Percentiles rank a stretch among this genome's conserved stretches.
Conservation (phyloP, 2,797 vertebrate species). For the Valencia hispanica region DNA sequence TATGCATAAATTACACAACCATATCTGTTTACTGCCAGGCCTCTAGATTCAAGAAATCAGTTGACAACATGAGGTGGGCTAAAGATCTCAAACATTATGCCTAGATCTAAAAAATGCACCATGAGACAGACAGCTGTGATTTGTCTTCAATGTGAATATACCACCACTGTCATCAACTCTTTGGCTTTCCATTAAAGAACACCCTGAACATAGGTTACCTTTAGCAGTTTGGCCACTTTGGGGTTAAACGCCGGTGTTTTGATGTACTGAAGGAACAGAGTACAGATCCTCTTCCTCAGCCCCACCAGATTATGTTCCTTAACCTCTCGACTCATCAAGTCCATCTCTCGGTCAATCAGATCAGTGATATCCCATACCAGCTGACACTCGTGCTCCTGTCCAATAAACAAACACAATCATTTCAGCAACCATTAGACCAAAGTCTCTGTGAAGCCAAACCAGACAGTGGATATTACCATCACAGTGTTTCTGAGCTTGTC, state of each 20-base stretch:
- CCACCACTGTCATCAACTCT: neutral
- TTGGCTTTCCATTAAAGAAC: neutral
- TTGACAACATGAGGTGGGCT: neutral
- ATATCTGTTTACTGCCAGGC: too few relatives aligned
- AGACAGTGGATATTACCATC: slow-evolving; percentile 75
- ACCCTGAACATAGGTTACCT: slow-evolving; percentile 73
- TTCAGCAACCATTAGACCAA: neutral
- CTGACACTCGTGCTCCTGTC: slow-evolving; percentile 88
- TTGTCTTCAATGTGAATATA: too few relatives aligned
- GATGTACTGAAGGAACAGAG: slow-evolving; percentile 91
- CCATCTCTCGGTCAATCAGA: slow-evolving; percentile 89
- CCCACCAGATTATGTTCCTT: slow-evolving; percentile 86
- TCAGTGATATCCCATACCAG: slow-evolving; percentile 88
- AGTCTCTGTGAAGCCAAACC: neutral
- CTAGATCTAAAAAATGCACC: too few relatives aligned
- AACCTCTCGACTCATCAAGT: slow-evolving; percentile 85
- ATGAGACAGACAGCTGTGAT: neutral
- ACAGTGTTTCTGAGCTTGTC: slow-evolving; percentile 86
- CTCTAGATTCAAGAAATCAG: neutral
- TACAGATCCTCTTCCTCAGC: slow-evolving; percentile 89
- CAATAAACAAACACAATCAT: neutral
- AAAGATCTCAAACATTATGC: too few relatives aligned
- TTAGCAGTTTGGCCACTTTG: slow-evolving; percentile 82
- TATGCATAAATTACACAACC: neutral
- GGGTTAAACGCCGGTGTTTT: slow-evolving; percentile 93